Evolutionary conservation across 2,888 invertebrate species (phyloP).

Genomic region (Trachelus iudaicus): DNA sequence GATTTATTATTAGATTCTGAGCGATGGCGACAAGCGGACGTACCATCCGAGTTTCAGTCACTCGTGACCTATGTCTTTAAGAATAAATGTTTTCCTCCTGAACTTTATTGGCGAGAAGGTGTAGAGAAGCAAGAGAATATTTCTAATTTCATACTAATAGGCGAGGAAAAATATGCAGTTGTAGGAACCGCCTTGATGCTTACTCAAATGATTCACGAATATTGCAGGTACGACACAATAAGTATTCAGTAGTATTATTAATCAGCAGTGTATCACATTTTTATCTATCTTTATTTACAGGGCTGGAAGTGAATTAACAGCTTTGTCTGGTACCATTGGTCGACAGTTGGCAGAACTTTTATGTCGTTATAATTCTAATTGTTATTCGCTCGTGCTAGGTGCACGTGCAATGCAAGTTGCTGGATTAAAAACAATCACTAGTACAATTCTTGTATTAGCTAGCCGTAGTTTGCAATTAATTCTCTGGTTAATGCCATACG

Average conservation of each 20-base stretch:
- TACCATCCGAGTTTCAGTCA: constrained; percentile 89
- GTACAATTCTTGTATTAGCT: constrained; percentile 90
- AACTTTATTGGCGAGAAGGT: constrained; percentile 51
- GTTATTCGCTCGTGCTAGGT: constrained; percentile 94
- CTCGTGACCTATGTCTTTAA: constrained; percentile 71
- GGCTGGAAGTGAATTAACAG: constrained; percentile 72
- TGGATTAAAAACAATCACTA: constrained; percentile 93
- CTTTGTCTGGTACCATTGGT: constrained; percentile 83
- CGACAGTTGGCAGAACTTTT: constrained; percentile 89
- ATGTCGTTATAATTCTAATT: constrained; percentile 86
- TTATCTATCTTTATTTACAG: constrained; percentile 40
- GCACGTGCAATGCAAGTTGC: constrained; percentile 96
- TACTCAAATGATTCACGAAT: constrained; percentile 91
- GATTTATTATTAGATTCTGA: constrained; percentile 88
- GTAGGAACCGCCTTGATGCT: constrained; percentile 88
- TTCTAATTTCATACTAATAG: constrained; percentile 68
- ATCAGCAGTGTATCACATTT: not conserved
- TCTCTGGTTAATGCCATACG: constrained; percentile 81
- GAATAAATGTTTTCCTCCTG: constrained; percentile 67
- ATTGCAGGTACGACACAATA: constrained; percentile 73
- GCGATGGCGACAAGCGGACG: constrained; percentile 93
- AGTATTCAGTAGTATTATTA: not conserved
- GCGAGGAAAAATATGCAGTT: constrained; percentile 79
- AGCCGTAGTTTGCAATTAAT: constrained; percentile 86
- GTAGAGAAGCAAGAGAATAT: constrained; percentile 54